Evolutionary conservation across 1,140 invertebrate genomes (phyloP).

Genomic region (Plectrocnemia conspersa): DNA sequence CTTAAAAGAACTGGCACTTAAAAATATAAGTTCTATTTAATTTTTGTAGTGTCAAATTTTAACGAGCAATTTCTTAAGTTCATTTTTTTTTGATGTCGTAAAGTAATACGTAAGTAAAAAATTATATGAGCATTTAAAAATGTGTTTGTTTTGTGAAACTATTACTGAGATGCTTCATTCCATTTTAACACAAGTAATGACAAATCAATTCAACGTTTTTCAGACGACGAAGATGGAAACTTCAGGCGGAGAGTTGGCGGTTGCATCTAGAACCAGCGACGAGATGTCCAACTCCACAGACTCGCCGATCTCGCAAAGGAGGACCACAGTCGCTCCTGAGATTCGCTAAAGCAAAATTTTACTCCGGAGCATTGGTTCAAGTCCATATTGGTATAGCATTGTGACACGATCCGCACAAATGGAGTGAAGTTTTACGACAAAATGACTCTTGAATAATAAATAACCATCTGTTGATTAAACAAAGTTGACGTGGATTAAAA

Average conservation of each 20-base stretch:
- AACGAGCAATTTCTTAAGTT: background rate
- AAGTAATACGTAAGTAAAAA: no score
- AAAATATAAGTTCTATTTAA: slow-evolving; percentile 2
- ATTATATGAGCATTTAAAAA: no score
- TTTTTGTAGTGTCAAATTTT: slow-evolving; percentile 1
- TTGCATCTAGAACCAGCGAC: slow-evolving; percentile 45
- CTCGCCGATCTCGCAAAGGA: slow-evolving; percentile 31
- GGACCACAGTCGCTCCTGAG: slow-evolving; percentile 32
- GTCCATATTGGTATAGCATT: slow-evolving; percentile 6
- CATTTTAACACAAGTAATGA: no score
- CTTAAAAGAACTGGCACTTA: no score
- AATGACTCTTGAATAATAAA: no score
- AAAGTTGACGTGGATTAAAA: no score
- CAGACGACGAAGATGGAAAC: slow-evolving; percentile 45
- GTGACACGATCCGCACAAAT: no score
- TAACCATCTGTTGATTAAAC: no score
- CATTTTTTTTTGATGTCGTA: no score
- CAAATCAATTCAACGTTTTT: slow-evolving; percentile 5
- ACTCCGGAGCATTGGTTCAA: slow-evolving; percentile 4
- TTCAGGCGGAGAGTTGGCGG: slow-evolving; percentile 43
- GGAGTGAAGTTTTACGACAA: no score
- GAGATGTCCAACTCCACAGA: slow-evolving; percentile 39
- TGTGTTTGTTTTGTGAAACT: no score
- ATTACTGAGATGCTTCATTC: no score
- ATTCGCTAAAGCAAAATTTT: background rate